Percentiles rank a stretch among this genome's conserved stretches.
Conservation (phyloP, 2,113 vertebrate species). For the Mus musculus region GRCm39 chr13:107446001-107446500, state of each 20-base stretch:
- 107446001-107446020: slow-evolving; percentile 67
- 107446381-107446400: too few species aligned
- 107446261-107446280: neutral
- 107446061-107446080: slow-evolving; percentile 55
- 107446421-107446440: neutral
- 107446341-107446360: neutral
- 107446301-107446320: neutral
- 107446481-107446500: neutral
- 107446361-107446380: neutral
- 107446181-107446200: neutral
- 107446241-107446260: slow-evolving; percentile 30
- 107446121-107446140: neutral
- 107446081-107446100: neutral
- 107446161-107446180: neutral
- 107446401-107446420: neutral
- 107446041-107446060: slow-evolving; percentile 66
- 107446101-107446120: neutral
- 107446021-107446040: slow-evolving; percentile 65
- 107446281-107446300: neutral
- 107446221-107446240: slow-evolving; percentile 9
- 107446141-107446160: neutral
- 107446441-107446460: neutral
- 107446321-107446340: neutral
- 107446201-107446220: neutral
- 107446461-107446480: neutral